Evolutionary conservation across 2,888 invertebrate species (phyloP), one percentile per base, ranked within the genome.

Genomic region (Sarcophaga subvicina): DNA sequence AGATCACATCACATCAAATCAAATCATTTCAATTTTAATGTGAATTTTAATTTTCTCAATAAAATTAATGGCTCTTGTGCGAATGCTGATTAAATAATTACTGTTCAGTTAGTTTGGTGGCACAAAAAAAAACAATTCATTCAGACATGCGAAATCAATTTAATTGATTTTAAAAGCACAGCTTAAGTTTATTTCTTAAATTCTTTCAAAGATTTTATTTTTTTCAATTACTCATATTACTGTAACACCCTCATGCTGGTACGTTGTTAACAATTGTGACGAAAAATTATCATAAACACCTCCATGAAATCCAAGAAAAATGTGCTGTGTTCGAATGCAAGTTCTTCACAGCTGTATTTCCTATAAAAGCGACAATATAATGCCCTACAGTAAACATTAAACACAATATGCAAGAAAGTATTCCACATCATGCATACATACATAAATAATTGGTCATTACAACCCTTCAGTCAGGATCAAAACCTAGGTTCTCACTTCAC

Each of bases 251-350:
- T 63, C 64, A 66, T n/a, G n/a, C 11, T 25, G 64, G 64, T 27
- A n/a, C 1, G 8, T n/a, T 11, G 10, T 25, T 1, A 75, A 64
- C 49, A 54, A 49, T 54, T 76, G 64, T 27, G 49, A 17, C 49
- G 20, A 27, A 75, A 54, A 64, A 76, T 64, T 76, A 76, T 64
- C 54, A 54, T 54, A 75, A 72, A 76, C 75, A 75, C 75, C 64
- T 75, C 14, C 75, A 76, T 64, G 49, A 54, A 12, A 5, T 14
- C 17, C 3, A 37, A 54, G 17, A 17, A 17, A 54, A 14, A 54
- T 54, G 10, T 54, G 3, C 1, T 54, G 14, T 17, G 37, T 37
- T 37, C 37, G 37, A 37, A 0, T 6, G 6, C 6, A 37, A 37
- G 37, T 37, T 37, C 37, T 10, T 54, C 10, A 54, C 54, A 54